phyloP scores from a whole-genome alignment of 2,797 vertebrate genomes.

The Enteromius argenteus region DNA sequence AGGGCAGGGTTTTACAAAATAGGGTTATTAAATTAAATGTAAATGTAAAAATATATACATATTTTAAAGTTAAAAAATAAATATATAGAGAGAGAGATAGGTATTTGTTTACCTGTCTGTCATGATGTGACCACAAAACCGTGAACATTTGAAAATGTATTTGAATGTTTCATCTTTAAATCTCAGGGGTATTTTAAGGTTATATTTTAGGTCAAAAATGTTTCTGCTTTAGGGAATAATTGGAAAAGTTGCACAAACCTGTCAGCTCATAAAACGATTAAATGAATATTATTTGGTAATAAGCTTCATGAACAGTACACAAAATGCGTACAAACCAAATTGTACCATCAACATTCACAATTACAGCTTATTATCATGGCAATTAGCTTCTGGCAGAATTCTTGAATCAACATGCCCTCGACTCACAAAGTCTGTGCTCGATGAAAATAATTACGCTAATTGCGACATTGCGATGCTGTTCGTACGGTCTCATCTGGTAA shows the following conservation, averaged over 20 bases:
- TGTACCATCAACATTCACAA: neutral
- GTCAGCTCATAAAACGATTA: neutral
- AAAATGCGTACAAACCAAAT: neutral
- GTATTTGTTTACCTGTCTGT: neutral
- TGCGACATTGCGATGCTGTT: neutral
- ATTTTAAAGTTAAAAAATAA: neutral
- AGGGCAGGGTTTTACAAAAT: neutral
- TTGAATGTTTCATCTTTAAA: neutral
- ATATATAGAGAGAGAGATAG: neutral
- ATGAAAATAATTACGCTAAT: slow-evolving; percentile 22
- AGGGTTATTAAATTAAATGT: neutral
- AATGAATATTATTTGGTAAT: neutral
- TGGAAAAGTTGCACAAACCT: neutral
- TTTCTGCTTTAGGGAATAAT: neutral
- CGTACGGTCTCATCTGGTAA: neutral
- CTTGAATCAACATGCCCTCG: slow-evolving; percentile 20
- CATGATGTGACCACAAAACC: neutral
- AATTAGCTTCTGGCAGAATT: slow-evolving; percentile 15
- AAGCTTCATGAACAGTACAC: neutral
- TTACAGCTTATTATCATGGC: slow-evolving; percentile 11
- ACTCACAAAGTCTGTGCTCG: slow-evolving; percentile 11
- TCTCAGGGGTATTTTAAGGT: slow-evolving; percentile 2
- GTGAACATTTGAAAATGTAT: neutral
- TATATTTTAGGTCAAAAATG: neutral
- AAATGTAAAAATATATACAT: neutral